Base-by-base conservation (phyloP, 2,888 invertebrate species). In the Periphyllus acericola region DNA sequence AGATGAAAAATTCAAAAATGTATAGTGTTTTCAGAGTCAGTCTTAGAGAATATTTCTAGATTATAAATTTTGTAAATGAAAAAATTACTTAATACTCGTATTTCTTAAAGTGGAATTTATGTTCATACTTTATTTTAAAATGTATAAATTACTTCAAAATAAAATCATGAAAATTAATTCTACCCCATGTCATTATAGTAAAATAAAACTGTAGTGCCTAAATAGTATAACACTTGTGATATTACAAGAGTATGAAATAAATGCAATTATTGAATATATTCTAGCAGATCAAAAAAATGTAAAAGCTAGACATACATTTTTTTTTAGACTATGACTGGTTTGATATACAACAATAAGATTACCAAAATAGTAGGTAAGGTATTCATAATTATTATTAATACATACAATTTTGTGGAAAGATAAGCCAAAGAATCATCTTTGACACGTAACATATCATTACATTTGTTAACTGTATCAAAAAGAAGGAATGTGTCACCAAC, bases 351-450 rank as follows among this genome's bases (percentile, higher is more conserved):
- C 52, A 52, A 52, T 8, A 3, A 17, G 5, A 52, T 32, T 0
- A 78, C 1, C 14, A 32, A 52, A 17, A 52, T 76, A 52, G n/a
- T 17, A 76, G 36, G 36, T 14, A n/a, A 29, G 21, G 0, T 66
- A 66, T 80, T 40, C n/a, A 78, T 46, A 68, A 25, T 29, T 32
- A 34, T 66, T 68, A 68, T n/a, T 46, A 46, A 29, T 46, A 92
- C 96, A 96, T 93, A 99, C 98, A 99, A 93, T 93, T 97, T 95
- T 5, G 98, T 97, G 17, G 98, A 96, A 90, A 99, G 93, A 92
- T 97, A 98, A 90, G 97, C 97, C 0, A 98, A 98, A 0, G 99
- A 98, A 92, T 99, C 99, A 93, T 99, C 99, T 92, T 98, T 98
- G 90, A 97, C 97, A 92, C 96, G 97, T 89, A 99, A 94, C 90